Evolutionary conservation across 2,888 invertebrate genomes (phyloP), one percentile per base, ranked within the genome.

Genomic region (Pyralis farinalis): DNA sequence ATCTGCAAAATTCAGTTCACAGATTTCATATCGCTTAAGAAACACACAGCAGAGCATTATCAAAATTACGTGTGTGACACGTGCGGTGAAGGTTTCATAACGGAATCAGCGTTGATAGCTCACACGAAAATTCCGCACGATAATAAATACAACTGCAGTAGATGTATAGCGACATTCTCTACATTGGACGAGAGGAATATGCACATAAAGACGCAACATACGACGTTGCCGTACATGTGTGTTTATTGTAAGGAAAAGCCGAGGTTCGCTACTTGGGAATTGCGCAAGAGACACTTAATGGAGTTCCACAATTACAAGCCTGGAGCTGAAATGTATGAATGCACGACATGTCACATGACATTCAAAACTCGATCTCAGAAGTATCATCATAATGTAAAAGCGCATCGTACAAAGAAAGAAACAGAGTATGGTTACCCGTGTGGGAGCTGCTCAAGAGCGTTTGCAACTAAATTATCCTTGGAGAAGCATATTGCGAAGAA

Each of bases 401-500:
- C 80, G 0, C 89, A 89, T 52, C 58, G 88, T 3, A 77, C 77
- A 4, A 87, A 77, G 69, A 91, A 79, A 49, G 85, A 74, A 53
- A 72, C 70, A 1, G 91, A 78, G 43, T 90, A 71, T 55, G 87
- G 71, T 8, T 90, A 80, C 47, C 80, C 87, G 0, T 91, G 91
- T 38, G 79, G 73, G 0, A 81, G 80, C 47, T 91, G 91, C 52
- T 72, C 87, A 0, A 78, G 86, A 37, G 80, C 84, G 0, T 91
- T 91, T 47, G 88, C 85, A 11, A 80, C 88, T 0, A 91, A 90
- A 47, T 58, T 90, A 33, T 88, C 90, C 12, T 56, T 91, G 12
- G 90, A 90, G 44, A 89, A 90, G 42, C 91, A 91, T 57, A 82
- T 90, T 51, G 81, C 87, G 3, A 85, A 86, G 49, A 91, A 90